Percentiles rank a stretch among this genome's conserved stretches.
phyloP scores from a whole-genome alignment of 2,888 invertebrate species.

The Blastobasis adustella region DNA sequence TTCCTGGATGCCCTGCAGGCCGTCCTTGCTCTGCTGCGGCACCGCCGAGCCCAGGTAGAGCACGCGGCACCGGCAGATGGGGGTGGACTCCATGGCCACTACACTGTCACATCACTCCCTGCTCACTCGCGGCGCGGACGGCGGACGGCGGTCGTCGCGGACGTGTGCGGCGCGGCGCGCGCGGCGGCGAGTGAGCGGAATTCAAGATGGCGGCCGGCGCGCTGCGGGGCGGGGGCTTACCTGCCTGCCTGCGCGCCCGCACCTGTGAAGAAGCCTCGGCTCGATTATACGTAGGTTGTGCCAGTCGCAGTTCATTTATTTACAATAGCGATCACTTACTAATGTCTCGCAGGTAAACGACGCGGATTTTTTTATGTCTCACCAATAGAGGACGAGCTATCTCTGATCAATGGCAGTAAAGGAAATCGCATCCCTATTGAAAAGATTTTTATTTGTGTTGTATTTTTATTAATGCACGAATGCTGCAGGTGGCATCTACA shows the following conservation, averaged over 20 bases:
- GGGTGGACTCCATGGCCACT: constrained; percentile 84
- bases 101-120: constrained; percentile 67
- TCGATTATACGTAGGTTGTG: constrained; percentile 22
- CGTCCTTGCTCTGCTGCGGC: constrained; percentile 98
- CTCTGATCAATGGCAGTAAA: too few species aligned
- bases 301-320: constrained; percentile 3
- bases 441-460: too few species aligned
- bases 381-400: too few species aligned
- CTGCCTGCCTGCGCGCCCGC: constrained; percentile 56
- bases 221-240: constrained; percentile 19
- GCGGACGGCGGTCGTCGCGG: constrained; percentile 15
- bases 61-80: constrained; percentile 97
- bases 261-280: constrained; percentile 55
- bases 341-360: too few species aligned
- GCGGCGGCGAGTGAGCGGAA: constrained; percentile 71
- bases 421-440: too few species aligned
- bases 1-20: constrained; percentile 97
- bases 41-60: constrained; percentile 97
- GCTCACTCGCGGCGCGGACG: constrained; percentile 22
- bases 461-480: too few species aligned
- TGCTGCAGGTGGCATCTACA: too few species aligned
- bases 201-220: constrained; percentile 60
- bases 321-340: background rate
- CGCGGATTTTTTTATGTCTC: too few species aligned
- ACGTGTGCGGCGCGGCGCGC: constrained; percentile 51